These are phyloP conservation scores for Serripes groenlandicus DNA, from an alignment of 2,888 invertebrate species.

Conservation along the genomic window DNA sequence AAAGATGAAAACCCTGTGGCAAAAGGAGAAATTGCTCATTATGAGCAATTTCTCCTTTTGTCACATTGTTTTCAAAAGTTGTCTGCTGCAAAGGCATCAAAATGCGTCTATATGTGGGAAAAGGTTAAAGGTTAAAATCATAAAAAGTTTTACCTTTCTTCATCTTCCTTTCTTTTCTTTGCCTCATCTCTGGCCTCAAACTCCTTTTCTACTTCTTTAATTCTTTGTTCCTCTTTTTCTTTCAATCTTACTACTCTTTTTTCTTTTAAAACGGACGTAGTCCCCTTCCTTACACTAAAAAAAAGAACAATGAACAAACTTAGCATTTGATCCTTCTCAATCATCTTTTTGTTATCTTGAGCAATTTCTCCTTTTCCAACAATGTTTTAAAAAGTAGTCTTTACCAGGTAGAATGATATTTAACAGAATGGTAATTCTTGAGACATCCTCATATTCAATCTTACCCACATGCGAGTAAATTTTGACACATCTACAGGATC, in stretches of 20 bases:
- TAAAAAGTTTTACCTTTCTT: constrained; percentile 56
- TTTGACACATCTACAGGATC: too few relatives aligned
- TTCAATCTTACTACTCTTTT: constrained; percentile 56
- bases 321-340: too few relatives aligned
- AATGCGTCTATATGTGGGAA: too few relatives aligned
- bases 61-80: background rate
- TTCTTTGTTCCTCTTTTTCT: constrained; percentile 55
- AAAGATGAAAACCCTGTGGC: too few relatives aligned
- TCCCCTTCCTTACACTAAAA: constrained; percentile 61
- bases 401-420: background rate
- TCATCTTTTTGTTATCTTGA: too few relatives aligned
- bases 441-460: too few relatives aligned
- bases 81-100: background rate
- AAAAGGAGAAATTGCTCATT: background rate
- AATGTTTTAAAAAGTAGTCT: too few relatives aligned
- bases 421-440: background rate
- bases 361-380: too few relatives aligned
- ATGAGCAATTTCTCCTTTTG: constrained; percentile 1
- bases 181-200: constrained; percentile 57
- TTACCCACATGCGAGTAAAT: too few relatives aligned
- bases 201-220: constrained; percentile 62
- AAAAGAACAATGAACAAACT: too few relatives aligned
- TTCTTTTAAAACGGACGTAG: constrained; percentile 44
- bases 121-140: too few relatives aligned
- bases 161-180: constrained; percentile 54